phyloP scores from a whole-genome alignment of 2,113 vertebrate species.

The Noturus placidus region DNA sequence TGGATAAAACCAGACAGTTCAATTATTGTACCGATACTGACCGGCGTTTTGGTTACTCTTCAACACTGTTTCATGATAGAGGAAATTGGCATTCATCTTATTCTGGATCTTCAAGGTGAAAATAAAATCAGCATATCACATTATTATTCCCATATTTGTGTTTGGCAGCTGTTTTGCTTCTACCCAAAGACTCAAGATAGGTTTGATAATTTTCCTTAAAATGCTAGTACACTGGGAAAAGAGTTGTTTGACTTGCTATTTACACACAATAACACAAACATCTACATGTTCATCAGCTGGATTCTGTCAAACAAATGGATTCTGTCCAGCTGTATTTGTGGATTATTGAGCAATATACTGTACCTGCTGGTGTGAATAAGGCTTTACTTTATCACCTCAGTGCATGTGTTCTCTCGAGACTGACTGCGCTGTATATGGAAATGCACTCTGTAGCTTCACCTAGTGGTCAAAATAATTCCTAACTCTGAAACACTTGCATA shows the following conservation, averaged over 20 bases:
- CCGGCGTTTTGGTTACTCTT: background rate
- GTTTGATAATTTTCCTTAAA: background rate
- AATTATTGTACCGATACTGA: background rate
- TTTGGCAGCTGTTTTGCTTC: background rate
- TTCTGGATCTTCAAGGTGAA: background rate
- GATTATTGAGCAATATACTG: conserved; percentile 24
- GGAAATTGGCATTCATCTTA: background rate
- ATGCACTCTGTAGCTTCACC: conserved; percentile 27
- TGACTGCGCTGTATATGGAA: background rate
- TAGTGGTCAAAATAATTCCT: conserved; percentile 29
- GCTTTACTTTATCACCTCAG: conserved; percentile 17
- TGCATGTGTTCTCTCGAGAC: background rate
- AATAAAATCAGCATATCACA: background rate
- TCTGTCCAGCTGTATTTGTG: background rate
- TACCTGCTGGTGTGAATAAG: conserved; percentile 31
- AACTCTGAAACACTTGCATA: background rate
- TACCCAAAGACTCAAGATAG: background rate
- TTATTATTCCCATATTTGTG: background rate
- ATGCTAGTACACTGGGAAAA: background rate
- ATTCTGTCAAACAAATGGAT: conserved; percentile 29
- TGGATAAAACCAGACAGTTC: background rate
- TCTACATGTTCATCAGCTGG: conserved; percentile 24
- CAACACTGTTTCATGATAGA: background rate
- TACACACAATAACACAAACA: conserved; percentile 13
- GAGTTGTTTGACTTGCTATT: background rate